These are phyloP conservation scores for Mercenaria mercenaria DNA, from an alignment of 1,140 invertebrate species.

Conservation along the genomic window DNA sequence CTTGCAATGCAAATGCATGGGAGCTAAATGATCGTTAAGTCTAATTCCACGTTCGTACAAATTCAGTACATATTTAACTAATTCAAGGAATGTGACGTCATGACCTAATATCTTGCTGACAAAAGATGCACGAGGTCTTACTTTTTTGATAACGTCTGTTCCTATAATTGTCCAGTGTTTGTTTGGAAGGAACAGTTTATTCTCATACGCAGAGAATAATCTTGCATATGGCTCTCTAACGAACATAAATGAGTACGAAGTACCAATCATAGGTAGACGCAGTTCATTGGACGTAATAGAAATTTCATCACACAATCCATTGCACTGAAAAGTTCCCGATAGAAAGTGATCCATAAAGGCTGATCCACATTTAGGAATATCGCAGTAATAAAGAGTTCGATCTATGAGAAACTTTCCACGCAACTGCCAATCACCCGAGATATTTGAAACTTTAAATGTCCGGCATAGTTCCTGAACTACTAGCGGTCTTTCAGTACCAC, in stretches of 20 bases:
- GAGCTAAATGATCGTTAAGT: not conserved
- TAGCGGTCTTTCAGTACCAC: not conserved
- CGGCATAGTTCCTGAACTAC: not conserved
- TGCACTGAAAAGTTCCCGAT: not conserved
- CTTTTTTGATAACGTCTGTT: not conserved
- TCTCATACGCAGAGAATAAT: not conserved
- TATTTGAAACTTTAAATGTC: not conserved
- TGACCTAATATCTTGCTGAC: not conserved
- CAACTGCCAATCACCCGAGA: not conserved
- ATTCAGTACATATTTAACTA: not conserved
- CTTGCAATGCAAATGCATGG: not conserved
- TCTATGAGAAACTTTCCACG: not conserved
- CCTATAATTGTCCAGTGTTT: not conserved
- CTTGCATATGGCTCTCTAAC: not conserved
- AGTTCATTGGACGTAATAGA: not conserved
- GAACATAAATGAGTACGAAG: not conserved
- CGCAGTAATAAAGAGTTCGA: not conserved
- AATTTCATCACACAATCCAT: not conserved
- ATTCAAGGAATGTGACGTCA: not conserved
- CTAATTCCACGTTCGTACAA: not conserved
- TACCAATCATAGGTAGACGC: not conserved
- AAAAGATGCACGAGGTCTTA: not conserved
- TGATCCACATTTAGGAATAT: not conserved
- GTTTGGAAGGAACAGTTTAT: not conserved
- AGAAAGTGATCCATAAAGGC: not conserved